Evolutionary conservation across 1,140 invertebrate species (phyloP).

Genomic region (Procambarus clarkii): DNA sequence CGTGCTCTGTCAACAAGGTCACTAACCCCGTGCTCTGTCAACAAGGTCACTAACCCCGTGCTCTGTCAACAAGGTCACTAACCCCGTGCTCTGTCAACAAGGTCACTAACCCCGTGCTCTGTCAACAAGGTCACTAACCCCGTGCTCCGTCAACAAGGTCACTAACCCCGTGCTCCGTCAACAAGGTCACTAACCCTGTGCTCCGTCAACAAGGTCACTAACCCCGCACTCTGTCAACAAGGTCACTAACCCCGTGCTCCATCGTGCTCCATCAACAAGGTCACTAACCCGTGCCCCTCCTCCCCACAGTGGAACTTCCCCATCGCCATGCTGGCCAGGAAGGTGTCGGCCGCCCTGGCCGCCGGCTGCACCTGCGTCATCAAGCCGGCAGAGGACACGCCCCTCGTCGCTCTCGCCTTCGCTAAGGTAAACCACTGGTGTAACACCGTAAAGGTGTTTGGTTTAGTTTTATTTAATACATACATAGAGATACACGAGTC

Average conservation of each 20-base stretch:
- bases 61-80: too few relatives aligned
- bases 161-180: neutral
- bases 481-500: too few relatives aligned
- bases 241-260: neutral
- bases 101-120: too few relatives aligned
- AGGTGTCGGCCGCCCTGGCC: conserved; percentile 78
- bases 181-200: neutral
- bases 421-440: conserved; percentile 75
- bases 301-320: conserved; percentile 79
- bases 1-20: too few relatives aligned
- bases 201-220: neutral
- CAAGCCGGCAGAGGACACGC: conserved; percentile 80
- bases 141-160: neutral
- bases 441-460: too few relatives aligned
- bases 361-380: conserved; percentile 79
- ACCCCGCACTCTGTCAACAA: neutral
- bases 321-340: conserved; percentile 79
- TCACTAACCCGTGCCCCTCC: neutral
- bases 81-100: too few relatives aligned
- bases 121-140: too few relatives aligned
- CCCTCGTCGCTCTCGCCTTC: conserved; percentile 78
- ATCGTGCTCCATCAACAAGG: neutral
- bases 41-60: too few relatives aligned
- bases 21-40: too few relatives aligned
- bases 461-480: too few relatives aligned